Percentiles rank a stretch among this genome's conserved stretches.
These are phyloP conservation scores for Sebastolobus alascanus DNA, from an alignment of 2,797 vertebrate species.

Conservation along the genomic window DNA sequence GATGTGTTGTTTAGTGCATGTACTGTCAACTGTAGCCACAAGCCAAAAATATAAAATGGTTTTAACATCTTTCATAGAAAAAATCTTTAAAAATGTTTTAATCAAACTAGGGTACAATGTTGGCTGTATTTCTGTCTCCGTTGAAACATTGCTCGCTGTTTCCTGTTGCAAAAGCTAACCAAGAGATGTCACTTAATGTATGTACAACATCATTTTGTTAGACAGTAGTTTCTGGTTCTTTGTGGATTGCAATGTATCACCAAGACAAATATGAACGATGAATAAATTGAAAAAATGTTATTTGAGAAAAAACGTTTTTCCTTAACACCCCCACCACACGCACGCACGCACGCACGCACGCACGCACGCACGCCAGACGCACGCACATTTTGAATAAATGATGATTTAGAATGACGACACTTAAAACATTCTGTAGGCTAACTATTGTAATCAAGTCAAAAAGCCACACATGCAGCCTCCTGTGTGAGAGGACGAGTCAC, in stretches of 20 bases:
- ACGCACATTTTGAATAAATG: too few species aligned
- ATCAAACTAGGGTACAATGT: not conserved
- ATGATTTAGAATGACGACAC: fast-evolving
- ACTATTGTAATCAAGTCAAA: too few species aligned
- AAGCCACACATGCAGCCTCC: too few species aligned
- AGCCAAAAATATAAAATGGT: not conserved
- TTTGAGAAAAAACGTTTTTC: not conserved
- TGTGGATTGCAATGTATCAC: not conserved
- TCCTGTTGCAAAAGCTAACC: not conserved
- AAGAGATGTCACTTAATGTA: too few species aligned
- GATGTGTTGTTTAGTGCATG: too few species aligned
- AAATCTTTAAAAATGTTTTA: not conserved
- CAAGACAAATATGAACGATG: not conserved
- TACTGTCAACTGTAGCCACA: too few species aligned
- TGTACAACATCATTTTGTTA: fast-evolving
- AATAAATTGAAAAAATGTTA: not conserved
- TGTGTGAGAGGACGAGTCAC: too few species aligned
- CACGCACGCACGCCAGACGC: too few species aligned
- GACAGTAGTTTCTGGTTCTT: not conserved
- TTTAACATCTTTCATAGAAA: not conserved
- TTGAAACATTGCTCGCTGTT: not conserved
- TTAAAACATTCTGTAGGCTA: too few species aligned
- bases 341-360: too few species aligned
- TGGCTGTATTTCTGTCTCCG: too few species aligned
- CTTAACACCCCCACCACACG: not conserved